Evolutionary conservation across 2,113 vertebrate genomes (phyloP), one percentile per base, ranked within the genome.

Genomic region (Poeciliopsis prolifica): DNA sequence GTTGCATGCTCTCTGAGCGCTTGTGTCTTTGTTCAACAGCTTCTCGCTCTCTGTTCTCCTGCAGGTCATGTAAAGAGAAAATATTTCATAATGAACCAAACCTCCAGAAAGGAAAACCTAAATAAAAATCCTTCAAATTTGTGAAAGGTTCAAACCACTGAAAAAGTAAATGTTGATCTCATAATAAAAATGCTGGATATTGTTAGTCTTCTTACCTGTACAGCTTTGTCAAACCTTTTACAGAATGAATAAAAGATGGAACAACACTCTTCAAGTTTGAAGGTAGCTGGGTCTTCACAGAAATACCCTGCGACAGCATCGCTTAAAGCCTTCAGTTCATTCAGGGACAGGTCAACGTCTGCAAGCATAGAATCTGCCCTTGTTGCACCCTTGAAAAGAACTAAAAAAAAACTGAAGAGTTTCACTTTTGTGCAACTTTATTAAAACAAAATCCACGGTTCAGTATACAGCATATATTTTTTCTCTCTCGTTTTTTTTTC

Each of bases 221-320:
- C 80, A n/a, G 95, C 94, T 10, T 66, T 87, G 17, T 91, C 86
- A 80, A 95, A 95, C 69, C 91, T 92, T 44, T 91, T 92, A 74
- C 93, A 92, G 72, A 95, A 95, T 1, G 89, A 93, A 76, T 93
- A 79, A 70, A 95, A 95, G 86, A 95, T 94, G 66, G 88, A 90
- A 87, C 93, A 95, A 85, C 94, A 95, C 75, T 95, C 94, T 65
- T 94, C 94, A 44, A 95, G 82, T 44, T 90, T 94, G 74, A 95
- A 95, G 29, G 80, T 65, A 3, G 76, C 51, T 0, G 93, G 92
- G 29, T 95, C 95, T 82, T 95, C 95, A 75, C 95, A 95, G 86
- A 95, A 94, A 70, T 81, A 95, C 73, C 95, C 94, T 0, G 93
- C 94, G 12, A 95, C 93, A 1, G 92, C 70, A 0, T 61, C 3